phyloP scores from a whole-genome alignment of 2,888 invertebrate species.

The Dorcus parallelipipedus region DNA sequence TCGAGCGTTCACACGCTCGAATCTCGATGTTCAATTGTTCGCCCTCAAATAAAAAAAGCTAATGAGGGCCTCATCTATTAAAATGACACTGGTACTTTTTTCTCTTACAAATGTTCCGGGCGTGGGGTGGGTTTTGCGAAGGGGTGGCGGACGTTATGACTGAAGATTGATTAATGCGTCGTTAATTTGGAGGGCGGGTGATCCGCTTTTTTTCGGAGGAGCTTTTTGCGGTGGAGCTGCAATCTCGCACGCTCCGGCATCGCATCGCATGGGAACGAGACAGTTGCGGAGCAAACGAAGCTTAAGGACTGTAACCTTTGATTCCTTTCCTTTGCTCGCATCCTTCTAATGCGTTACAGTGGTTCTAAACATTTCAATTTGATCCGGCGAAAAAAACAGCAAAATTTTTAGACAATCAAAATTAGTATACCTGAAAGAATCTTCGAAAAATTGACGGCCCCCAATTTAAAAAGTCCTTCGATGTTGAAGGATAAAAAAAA shows the following conservation, averaged over 20 bases:
- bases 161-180: constrained; percentile 46
- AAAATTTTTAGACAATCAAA: too few species aligned
- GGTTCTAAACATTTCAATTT: constrained; percentile 3
- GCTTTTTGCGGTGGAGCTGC: not conserved
- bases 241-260: not conserved
- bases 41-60: constrained; percentile 37
- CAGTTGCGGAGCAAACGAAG: constrained; percentile 28
- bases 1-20: constrained; percentile 44
- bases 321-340: constrained; percentile 25
- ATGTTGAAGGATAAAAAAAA: too few species aligned
- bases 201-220: not conserved
- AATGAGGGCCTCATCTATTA: constrained; percentile 45
- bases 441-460: too few species aligned
- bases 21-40: constrained; percentile 42
- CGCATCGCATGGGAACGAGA: constrained; percentile 7
- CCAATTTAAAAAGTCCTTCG: too few species aligned
- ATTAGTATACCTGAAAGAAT: too few species aligned
- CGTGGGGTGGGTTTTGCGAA: constrained; percentile 25
- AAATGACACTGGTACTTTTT: constrained; percentile 45
- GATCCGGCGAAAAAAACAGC: not conserved
- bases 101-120: constrained; percentile 38
- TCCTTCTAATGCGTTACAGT: constrained; percentile 5
- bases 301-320: constrained; percentile 26
- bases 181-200: constrained; percentile 44
- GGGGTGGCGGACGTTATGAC: constrained; percentile 23